Evolutionary conservation across 2,888 invertebrate genomes (phyloP), one percentile per base, ranked within the genome.

Genomic region (Melieria crassipennis): DNA sequence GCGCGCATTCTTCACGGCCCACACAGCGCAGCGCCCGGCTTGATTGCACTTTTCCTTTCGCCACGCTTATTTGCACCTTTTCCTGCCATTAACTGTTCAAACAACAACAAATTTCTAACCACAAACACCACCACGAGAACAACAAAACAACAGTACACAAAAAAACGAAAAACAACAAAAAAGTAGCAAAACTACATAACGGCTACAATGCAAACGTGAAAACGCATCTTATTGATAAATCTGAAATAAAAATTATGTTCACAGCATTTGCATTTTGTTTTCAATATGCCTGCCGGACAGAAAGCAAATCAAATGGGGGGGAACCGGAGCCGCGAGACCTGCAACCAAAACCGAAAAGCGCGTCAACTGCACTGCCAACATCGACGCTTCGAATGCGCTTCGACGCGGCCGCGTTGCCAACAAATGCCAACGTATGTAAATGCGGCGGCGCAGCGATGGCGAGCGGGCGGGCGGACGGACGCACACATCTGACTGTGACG

Each of bases 231-330:
- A 72, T 75, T 73, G 72, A 73, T 73, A 73, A 75, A 72, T 70
- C 73, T 73, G 67, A 57, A 48, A 66, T 57, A n/a, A 69, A 61
- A 61, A 61, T 61, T 69, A 64, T 72, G 66, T 73, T 73, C 58
- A 69, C 70, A 73, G 76, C 78, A 82, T 81, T 82, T 80, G 79
- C 82, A 81, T 82, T 80, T 79, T 62, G 65, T 66, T 67, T 64
- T 66, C 46, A 58, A 69, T 56, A 69, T 69, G 62, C 69, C 69
- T 43, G 55, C 2, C 57, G 16, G 57, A 30, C 57, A 13, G 5
- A 57, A 52, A 7, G 30, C 30, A 30, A 30, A 30, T 30, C 30
- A 30, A 30, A 30, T 30, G 30, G 30, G 30, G 30, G 30, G 30
- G 30, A 30, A 30, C 30, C 30, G 30, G 30, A 30, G 30, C 30